These are phyloP conservation scores for Stenotaenia linearis DNA, from an alignment of 2,888 invertebrate species.

Conservation along the genomic window DNA sequence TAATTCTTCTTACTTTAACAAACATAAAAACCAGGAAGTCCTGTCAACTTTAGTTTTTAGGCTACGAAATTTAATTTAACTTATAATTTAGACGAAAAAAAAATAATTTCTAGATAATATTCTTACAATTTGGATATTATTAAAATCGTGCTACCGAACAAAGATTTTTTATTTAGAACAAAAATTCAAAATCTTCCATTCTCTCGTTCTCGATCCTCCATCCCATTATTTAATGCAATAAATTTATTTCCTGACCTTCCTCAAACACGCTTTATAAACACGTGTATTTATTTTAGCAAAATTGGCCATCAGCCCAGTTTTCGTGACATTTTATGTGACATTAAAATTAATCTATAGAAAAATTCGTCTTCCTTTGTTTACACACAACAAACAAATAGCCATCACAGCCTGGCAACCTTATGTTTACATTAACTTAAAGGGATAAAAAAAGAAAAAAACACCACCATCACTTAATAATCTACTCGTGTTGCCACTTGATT, in stretches of 20 bases:
- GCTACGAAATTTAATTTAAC: too few relatives aligned
- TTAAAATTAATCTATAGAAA: background rate
- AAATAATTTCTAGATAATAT: too few relatives aligned
- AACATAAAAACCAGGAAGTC: background rate
- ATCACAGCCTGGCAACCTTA: slow-evolving; percentile 15
- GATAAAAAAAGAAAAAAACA: background rate
- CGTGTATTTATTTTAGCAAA: background rate
- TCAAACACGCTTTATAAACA: background rate
- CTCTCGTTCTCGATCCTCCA: background rate
- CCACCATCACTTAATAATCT: background rate
- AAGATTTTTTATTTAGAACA: too few relatives aligned
- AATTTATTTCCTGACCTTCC: background rate
- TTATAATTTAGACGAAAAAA: too few relatives aligned
- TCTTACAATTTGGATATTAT: too few relatives aligned
- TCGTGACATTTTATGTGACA: background rate
- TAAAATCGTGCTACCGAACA: too few relatives aligned
- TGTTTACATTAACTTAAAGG: background rate
- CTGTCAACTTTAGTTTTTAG: background rate
- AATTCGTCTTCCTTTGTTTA: slow-evolving; percentile 8
- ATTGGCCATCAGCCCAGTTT: background rate
- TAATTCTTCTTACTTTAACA: background rate
- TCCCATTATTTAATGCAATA: background rate
- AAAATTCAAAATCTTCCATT: background rate
- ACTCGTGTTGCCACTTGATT: background rate
- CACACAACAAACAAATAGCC: background rate